These are phyloP conservation scores for Porites cylindrica DNA, from an alignment of 92 coral and sea anemone genomes.

Conservation along the genomic window DNA sequence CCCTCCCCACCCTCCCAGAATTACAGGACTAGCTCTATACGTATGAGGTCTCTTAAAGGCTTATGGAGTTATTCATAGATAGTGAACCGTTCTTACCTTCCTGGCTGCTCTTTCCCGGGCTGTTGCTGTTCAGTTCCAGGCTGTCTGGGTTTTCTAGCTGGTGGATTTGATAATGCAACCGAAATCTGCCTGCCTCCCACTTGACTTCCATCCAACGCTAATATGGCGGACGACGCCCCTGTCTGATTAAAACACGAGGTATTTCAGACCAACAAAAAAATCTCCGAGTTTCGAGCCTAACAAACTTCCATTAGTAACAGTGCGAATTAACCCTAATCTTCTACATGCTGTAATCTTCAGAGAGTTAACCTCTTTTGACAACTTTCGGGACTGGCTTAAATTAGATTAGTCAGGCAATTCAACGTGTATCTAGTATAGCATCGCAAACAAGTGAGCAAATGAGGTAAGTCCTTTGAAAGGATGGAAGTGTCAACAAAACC, in stretches of 20 bases:
- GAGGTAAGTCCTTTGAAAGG: too few relatives aligned
- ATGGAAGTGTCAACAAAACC: too few relatives aligned
- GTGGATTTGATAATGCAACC: slow-evolving; percentile 98
- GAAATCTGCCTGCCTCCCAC: slow-evolving; percentile 86
- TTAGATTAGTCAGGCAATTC: too few relatives aligned
- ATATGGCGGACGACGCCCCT: slow-evolving; percentile 82
- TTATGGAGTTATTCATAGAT: not conserved
- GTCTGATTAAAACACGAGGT: slow-evolving; percentile 46
- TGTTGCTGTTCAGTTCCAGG: slow-evolving; percentile 51
- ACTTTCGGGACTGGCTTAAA: not conserved
- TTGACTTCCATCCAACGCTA: slow-evolving; percentile 76
- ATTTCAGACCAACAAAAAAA: not conserved
- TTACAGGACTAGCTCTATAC: not conserved
- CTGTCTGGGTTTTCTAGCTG: slow-evolving; percentile 77
- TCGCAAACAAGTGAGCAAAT: not conserved
- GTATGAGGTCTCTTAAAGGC: not conserved
- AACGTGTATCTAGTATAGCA: not conserved
- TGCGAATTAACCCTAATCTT: too few relatives aligned
- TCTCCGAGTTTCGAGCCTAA: too few relatives aligned
- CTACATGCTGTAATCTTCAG: not conserved
- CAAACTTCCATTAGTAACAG: too few relatives aligned
- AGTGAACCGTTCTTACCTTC: slow-evolving; percentile 57
- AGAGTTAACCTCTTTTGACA: not conserved
- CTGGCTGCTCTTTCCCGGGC: slow-evolving; percentile 53
- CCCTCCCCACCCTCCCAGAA: too few relatives aligned